A percentile compares a stretch with the other conserved stretches of the same genome.
These are phyloP conservation scores for Thamnophis elegans DNA, from an alignment of 2,797 vertebrate genomes.

Conservation along the genomic window DNA sequence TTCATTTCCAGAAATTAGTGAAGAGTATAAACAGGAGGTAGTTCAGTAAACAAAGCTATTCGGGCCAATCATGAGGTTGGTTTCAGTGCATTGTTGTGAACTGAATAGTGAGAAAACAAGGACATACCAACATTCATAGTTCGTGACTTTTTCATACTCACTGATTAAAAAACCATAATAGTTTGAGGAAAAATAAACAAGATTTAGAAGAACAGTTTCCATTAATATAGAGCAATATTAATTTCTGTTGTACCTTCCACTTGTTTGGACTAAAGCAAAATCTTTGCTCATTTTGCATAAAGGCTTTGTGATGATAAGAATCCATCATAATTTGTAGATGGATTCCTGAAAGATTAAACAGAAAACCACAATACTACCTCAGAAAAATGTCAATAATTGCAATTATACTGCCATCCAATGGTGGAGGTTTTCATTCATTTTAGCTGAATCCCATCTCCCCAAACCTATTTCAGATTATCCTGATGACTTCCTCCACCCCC, in stretches of 20 bases:
- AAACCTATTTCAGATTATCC: constrained; percentile 67
- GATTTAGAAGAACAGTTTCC: constrained; percentile 4
- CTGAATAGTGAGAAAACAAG: constrained; percentile 4
- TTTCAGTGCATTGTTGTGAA: constrained; percentile 24
- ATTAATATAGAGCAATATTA: neutral
- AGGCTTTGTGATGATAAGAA: constrained; percentile 21
- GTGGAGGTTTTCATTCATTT: neutral
- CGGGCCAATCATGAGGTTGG: constrained; percentile 10
- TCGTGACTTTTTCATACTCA: neutral
- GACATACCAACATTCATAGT: neutral
- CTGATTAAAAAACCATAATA: neutral
- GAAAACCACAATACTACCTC: constrained; percentile 51
- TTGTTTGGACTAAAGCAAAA: neutral
- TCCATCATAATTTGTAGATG: constrained; percentile 22
- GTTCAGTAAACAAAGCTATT: constrained; percentile 2
- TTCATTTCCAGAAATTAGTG: constrained; percentile 52
- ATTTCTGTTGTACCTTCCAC: neutral
- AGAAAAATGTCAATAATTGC: constrained; percentile 31
- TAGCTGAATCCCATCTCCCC: neutral
- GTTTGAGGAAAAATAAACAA: constrained; percentile 1
- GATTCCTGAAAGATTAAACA: constrained; percentile 27
- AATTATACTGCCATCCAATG: neutral
- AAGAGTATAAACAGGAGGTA: constrained; percentile 15
- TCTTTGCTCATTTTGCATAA: neutral
- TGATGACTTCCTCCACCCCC: constrained; percentile 67